Evolutionary conservation across 2,113 vertebrate genomes (phyloP), one percentile per base, ranked within the genome.

Genomic region (Python bivittatus): DNA sequence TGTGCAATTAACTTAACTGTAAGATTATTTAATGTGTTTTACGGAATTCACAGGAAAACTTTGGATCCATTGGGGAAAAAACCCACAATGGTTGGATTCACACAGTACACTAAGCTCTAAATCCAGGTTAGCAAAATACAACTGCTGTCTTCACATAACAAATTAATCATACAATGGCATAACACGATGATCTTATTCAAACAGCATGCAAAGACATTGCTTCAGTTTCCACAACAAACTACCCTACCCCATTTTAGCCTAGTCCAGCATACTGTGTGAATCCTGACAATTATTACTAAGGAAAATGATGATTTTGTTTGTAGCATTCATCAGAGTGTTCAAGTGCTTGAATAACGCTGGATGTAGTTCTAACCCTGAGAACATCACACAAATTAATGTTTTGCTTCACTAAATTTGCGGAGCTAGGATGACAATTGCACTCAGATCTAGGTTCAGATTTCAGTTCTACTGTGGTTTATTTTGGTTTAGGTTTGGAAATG

Each of bases 11-110:
- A 92, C 5, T 60, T 64, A 56, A 52, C 38, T 42, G 13, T 23
- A 33, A 12, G 11, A 10, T 25, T 68, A 27, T 48, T 48, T 48
- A 48, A 48, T 4, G 27, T 60, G 23, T 0, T 84, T 29, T 79
- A 92, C 91, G 84, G 33, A 44, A 84, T 38, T 0, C 61, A 95
- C 48, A 91, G 54, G 90, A 94, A 93, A 86, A 95, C 8, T 61
- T 48, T 86, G 90, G 56, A 15, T 1, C 2, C 0, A 88, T 84
- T 68, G 79, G 56, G 83, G 84, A 64, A 54, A 61, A 48, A 48
- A 3, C 2, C 48, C 48, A 48, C 4, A 48, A 48, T 48, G 48
- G 48, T 48, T 48, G 48, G 48, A 48, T 48, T 48, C 5, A 6
- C 48, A 48, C 48, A 48, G 48, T 48, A 48, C 5, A 48, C 48